Base-by-base conservation (phyloP, 2,888 invertebrate species). In the Eupsilia transversa region DNA sequence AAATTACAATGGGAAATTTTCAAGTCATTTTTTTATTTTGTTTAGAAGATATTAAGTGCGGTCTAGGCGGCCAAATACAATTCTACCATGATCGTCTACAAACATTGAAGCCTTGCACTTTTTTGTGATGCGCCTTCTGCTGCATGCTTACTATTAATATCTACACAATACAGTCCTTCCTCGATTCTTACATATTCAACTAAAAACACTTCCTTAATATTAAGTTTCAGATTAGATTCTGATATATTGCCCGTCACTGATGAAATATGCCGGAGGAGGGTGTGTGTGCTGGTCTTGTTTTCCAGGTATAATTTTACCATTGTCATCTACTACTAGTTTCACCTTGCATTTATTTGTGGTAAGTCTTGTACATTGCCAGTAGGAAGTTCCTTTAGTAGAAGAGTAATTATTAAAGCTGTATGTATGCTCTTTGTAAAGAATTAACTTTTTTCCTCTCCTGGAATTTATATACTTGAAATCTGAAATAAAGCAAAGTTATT, bases 391-490 rank as follows among this genome's bases (percentile, higher is more conserved):
- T 56, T 76, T 76, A 1, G 54, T 70, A 27, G 38, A 9, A 14
- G 77, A 56, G 17, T 77, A 54, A 33, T 61, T 38, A 10, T 54
- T 56, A 6, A 70, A 77, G 46, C 77, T 61, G 61, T 56, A 76
- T 2, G 76, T 76, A 27, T 61, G 41, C 3, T 70, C 46, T 12
- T 77, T 76, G 54, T 70, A 61, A 12, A 76, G 17, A 33, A 76
- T 61, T 14, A 76, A 56, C 33, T 61, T 46, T 33, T 76, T 77
- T 5, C 70, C 77, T 14, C 41, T 57, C 38, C 27, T 46, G 0
- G 80, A 81, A 30, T 20, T 81, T 27, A 81, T 72, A 43, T 60
- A 72, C 27, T 65, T 56, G 43, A 69, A 60, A 33, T 77, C 77
- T 81, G 65, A 33, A 81, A 80, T 35, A 38, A 60, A 54, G 14